These are phyloP conservation scores for Blastobasis adustella DNA, from an alignment of 2,888 invertebrate species.

Conservation along the genomic window DNA sequence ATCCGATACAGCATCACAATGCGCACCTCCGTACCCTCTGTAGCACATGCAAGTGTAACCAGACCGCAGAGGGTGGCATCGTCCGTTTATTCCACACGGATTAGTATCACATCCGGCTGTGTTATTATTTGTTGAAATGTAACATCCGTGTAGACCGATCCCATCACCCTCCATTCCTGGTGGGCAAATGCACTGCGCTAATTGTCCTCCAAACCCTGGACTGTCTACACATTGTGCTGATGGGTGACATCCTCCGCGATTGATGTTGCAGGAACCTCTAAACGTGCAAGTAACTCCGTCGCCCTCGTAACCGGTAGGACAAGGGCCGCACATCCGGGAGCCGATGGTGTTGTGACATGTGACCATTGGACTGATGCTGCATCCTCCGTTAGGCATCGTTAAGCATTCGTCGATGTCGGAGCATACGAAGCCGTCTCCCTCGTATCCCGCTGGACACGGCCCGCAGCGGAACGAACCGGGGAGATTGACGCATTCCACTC, in stretches of 20 bases:
- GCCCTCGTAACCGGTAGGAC: slow-evolving; percentile 91
- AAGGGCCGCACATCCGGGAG: slow-evolving; percentile 88
- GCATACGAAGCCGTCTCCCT: slow-evolving; percentile 91
- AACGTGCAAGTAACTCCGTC: slow-evolving; percentile 85
- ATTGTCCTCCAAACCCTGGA: slow-evolving; percentile 65
- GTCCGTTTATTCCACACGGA: slow-evolving; percentile 76
- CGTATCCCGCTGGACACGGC: slow-evolving; percentile 89
- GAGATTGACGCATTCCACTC: slow-evolving; percentile 89
- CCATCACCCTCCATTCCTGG: slow-evolving; percentile 86
- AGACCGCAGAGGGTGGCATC: slow-evolving; percentile 62
- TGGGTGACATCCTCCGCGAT: slow-evolving; percentile 91
- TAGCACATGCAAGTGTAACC: slow-evolving; percentile 76
- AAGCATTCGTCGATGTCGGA: slow-evolving; percentile 92
- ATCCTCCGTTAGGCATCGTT: slow-evolving; percentile 90
- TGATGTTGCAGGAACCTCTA: slow-evolving; percentile 79
- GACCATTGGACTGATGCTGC: slow-evolving; percentile 86
- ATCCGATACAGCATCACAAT: slow-evolving; percentile 76
- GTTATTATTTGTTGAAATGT: slow-evolving; percentile 34
- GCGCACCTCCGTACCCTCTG: slow-evolving; percentile 75
- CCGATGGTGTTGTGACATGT: slow-evolving; percentile 92
- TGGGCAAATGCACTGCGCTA: slow-evolving; percentile 85
- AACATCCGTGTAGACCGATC: slow-evolving; percentile 86
- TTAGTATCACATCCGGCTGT: slow-evolving; percentile 58
- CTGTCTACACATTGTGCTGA: slow-evolving; percentile 85
- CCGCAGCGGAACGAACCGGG: slow-evolving; percentile 94